Base-by-base conservation (phyloP, 1,140 invertebrate genomes). In the Leptinotarsa defecta region DNA sequence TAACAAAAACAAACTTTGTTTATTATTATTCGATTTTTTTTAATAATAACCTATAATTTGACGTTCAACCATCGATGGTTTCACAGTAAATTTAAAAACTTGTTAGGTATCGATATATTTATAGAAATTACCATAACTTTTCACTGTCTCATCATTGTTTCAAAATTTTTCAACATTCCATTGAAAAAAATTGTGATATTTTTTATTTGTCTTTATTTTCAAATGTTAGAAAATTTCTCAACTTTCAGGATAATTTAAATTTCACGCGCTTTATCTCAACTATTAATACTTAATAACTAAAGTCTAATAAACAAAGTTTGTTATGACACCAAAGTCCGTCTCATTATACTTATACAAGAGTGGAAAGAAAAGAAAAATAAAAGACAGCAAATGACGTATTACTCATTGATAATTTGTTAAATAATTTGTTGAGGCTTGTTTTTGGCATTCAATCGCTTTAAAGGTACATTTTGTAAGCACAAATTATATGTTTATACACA, bases 401-500 rank as follows among this genome's bases (percentile, higher is more conserved):
- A 70, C 64, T 76, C 71, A 68, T 68, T 74, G 71, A 76, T 76
- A 74, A 73, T 79, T 75, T 78, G 74, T 74, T 74, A 64, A 79
- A 73, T 75, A 57, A 73, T 75, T 75, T 71, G 78, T 77, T 80
- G 74, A 67, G 19, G 76, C 75, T 77, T 76, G 75, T 78, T 80
- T 82, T 79, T 76, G 76, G 77, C 80, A 80, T 81, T 71, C 69
- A 75, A 77, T 76, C 74, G 77, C 77, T 78, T 80, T 77, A 76
- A 80, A 77, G 74, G 73, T 79, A 76, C 78, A 81, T 83, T 83
- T 83, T 83, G 81, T 83, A 83, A 83, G 82, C 82, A 83, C 82
- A 83, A 83, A 80, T 80, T 79, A 82, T 83, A 82, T 83, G 82
- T 83, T 83, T 83, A 83, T 83, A 83, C 82, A 83, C 82, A 76